These are phyloP conservation scores for Huso huso DNA, from an alignment of 2,797 vertebrate species.

Conservation along the genomic window DNA sequence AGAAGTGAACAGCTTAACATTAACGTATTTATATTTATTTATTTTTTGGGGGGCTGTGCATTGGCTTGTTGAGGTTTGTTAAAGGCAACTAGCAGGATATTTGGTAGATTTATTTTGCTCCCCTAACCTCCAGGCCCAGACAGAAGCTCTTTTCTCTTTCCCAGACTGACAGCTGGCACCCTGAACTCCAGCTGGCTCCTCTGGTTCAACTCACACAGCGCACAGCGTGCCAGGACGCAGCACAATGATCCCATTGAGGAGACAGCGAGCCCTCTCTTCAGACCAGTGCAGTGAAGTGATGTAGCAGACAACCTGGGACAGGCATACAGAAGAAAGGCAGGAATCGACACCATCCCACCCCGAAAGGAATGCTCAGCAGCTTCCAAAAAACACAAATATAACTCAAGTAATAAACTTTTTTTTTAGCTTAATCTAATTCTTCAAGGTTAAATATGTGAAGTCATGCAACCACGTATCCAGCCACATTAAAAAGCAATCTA, in stretches of 20 bases:
- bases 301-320: slow-evolving; percentile 10
- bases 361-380: background rate
- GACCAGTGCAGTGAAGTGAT: slow-evolving; percentile 11
- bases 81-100: no score
- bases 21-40: no score
- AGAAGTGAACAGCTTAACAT: no score
- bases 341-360: background rate
- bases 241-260: slow-evolving; percentile 38
- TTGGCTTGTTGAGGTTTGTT: no score
- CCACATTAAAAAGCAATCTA: slow-evolving; percentile 18
- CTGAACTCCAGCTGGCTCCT: slow-evolving; percentile 29
- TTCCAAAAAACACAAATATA: background rate
- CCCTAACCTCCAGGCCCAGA: slow-evolving; percentile 12
- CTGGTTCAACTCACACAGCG: slow-evolving; percentile 20
- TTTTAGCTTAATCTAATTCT: slow-evolving; percentile 14
- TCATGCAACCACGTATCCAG: slow-evolving; percentile 28
- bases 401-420: slow-evolving; percentile 1
- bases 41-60: no score
- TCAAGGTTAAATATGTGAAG: slow-evolving; percentile 20
- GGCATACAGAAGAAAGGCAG: background rate
- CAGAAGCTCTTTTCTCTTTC: slow-evolving; percentile 36
- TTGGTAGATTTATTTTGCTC: slow-evolving; percentile 11
- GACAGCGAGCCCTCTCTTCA: slow-evolving; percentile 8
- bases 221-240: slow-evolving; percentile 24
- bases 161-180: slow-evolving; percentile 36